phyloP scores from a whole-genome alignment of 2,797 vertebrate species.

The Huso huso region DNA sequence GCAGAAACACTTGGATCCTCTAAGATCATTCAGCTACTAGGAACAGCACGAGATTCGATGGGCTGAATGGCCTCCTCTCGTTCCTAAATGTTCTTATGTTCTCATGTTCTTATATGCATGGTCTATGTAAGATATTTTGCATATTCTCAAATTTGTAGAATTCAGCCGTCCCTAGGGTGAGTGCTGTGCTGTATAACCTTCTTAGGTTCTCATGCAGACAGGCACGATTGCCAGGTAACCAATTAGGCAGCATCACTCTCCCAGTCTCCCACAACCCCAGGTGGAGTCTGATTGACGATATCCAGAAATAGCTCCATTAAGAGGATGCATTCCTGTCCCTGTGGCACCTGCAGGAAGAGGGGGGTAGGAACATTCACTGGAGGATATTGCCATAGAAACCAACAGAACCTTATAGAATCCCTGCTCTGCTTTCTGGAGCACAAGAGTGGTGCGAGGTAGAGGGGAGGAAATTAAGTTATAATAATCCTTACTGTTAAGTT shows the following conservation, averaged over 20 bases:
- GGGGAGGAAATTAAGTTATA: no score
- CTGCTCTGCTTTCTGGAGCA: conserved; percentile 36
- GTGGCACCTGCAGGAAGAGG: conserved; percentile 24
- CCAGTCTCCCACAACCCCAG: conserved; percentile 30
- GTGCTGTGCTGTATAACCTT: background rate
- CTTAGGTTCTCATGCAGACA: conserved; percentile 27
- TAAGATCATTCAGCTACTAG: no score
- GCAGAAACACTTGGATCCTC: no score
- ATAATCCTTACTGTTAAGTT: no score
- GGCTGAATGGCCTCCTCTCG: no score
- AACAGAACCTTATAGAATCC: conserved; percentile 40
- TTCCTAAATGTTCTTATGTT: no score
- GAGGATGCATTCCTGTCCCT: conserved; percentile 9
- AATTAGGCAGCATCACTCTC: conserved; percentile 31
- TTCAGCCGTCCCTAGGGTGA: background rate
- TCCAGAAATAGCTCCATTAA: conserved; percentile 28
- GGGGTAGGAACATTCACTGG: conserved; percentile 36
- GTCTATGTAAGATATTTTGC: no score
- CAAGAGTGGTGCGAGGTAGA: background rate
- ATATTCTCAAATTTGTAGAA: no score
- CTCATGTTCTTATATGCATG: no score
- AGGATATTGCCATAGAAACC: conserved; percentile 64
- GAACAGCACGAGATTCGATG: no score
- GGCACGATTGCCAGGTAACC: conserved; percentile 30
- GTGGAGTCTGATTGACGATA: conserved; percentile 12